Percentiles rank a stretch among this genome's conserved stretches.
Evolutionary conservation across 2,888 invertebrate species (phyloP).

Genomic region (Periphyllus acericola): DNA sequence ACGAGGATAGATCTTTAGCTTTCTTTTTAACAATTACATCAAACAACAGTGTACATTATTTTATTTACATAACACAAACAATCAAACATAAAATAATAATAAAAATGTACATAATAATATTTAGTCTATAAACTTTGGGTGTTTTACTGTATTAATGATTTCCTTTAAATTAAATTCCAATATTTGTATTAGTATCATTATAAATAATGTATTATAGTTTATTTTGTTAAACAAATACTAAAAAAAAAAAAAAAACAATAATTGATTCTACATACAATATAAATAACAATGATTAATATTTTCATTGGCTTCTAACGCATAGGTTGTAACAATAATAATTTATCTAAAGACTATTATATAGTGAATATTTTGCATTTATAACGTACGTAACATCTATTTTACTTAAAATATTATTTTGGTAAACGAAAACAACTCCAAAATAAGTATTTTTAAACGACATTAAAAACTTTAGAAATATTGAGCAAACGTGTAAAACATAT

Average conservation of each 20-base stretch:
- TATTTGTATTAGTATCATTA: constrained; percentile 38
- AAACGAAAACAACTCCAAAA: constrained; percentile 39
- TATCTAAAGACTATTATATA: neutral
- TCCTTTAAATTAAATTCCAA: constrained; percentile 35
- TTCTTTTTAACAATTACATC: too few relatives aligned
- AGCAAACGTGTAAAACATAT: constrained; percentile 24
- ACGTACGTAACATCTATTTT: too few relatives aligned
- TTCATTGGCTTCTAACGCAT: neutral
- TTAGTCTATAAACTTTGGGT: constrained; percentile 47
- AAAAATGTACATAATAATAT: constrained; percentile 45
- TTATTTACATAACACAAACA: constrained; percentile 58
- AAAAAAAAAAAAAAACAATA: constrained; percentile 21
- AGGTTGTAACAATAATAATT: constrained; percentile 28
- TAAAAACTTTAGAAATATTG: constrained; percentile 41
- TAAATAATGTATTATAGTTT: constrained; percentile 39
- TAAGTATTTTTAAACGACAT: constrained; percentile 5
- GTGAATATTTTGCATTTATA: too few relatives aligned
- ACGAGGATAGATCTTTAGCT: too few relatives aligned
- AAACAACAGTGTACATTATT: constrained; percentile 52
- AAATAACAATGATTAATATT: constrained; percentile 41
- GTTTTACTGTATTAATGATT: constrained; percentile 8
- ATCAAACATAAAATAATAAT: constrained; percentile 51
- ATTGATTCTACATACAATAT: constrained; percentile 3
- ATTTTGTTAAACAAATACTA: constrained; percentile 33
- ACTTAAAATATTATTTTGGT: constrained; percentile 1